phyloP scores from a whole-genome alignment of 64 coral and sea anemone species.

The Montipora cactus region DNA sequence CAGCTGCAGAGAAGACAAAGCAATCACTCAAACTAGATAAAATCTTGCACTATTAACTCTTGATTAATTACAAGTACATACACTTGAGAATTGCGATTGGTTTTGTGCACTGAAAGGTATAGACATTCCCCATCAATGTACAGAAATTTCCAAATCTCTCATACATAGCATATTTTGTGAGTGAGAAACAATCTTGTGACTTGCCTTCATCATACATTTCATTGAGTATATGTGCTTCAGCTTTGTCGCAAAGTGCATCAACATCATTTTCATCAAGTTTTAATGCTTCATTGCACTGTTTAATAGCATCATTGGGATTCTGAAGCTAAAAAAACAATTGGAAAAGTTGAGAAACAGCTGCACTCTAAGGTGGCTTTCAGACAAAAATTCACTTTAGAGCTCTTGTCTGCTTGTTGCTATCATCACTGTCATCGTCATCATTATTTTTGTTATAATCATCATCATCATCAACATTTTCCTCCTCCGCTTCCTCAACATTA shows the following conservation, averaged over 20 bases:
- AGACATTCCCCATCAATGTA: too few species aligned
- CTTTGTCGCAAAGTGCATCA: conserved; percentile 95
- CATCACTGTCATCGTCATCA: not conserved
- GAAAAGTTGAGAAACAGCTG: not conserved
- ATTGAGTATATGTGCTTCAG: conserved; percentile 91
- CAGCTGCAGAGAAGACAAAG: conserved; percentile 58
- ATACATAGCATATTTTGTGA: not conserved
- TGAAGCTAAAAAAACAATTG: conserved; percentile 47
- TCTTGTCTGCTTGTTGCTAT: too few species aligned
- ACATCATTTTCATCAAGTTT: conserved; percentile 92
- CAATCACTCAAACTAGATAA: not conserved
- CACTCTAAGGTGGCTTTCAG: too few species aligned
- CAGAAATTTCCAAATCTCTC: too few species aligned
- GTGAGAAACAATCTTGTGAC: not conserved
- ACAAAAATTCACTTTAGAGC: too few species aligned
- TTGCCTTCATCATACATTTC: conserved; percentile 93
- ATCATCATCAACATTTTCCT: not conserved
- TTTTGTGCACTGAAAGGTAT: too few species aligned
- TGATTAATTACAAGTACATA: too few species aligned
- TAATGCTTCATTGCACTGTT: conserved; percentile 86
- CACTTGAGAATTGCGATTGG: too few species aligned
- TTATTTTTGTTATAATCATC: not conserved
- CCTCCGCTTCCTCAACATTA: not conserved
- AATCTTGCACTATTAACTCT: not conserved
- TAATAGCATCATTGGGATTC: conserved; percentile 78